phyloP scores from a whole-genome alignment of 2,797 vertebrate species.

The Rhyacichthys aspro region DNA sequence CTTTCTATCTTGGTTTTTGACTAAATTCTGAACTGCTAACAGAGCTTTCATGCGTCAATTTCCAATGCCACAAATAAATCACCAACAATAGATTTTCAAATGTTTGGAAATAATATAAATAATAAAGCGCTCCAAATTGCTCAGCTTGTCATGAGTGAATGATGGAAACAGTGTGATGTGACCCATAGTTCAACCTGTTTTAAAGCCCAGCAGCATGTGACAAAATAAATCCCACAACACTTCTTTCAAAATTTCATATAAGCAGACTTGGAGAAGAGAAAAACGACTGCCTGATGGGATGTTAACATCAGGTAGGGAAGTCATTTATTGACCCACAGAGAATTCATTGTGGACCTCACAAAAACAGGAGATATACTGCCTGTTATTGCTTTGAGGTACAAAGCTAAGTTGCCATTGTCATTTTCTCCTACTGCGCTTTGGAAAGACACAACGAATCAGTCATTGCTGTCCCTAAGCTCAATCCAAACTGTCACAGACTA shows the following conservation, averaged over 20 bases:
- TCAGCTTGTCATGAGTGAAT: slow-evolving; percentile 42
- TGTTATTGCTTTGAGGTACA: slow-evolving; percentile 61
- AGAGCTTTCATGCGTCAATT: background rate
- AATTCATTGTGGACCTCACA: slow-evolving; percentile 56
- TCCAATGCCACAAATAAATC: background rate
- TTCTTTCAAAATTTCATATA: slow-evolving; percentile 50
- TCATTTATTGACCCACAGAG: slow-evolving; percentile 57
- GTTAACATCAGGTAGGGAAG: slow-evolving; percentile 66
- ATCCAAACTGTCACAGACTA: slow-evolving; percentile 57
- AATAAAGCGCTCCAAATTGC: slow-evolving; percentile 30
- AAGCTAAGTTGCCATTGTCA: slow-evolving; percentile 56
- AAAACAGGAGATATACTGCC: slow-evolving; percentile 40
- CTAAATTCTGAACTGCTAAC: background rate
- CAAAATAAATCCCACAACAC: slow-evolving; percentile 53
- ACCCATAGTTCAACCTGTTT: slow-evolving; percentile 41
- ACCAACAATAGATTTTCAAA: slow-evolving; percentile 17
- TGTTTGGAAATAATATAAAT: slow-evolving; percentile 21
- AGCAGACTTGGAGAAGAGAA: slow-evolving; percentile 58
- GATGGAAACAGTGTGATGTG: slow-evolving; percentile 38
- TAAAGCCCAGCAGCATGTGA: slow-evolving; percentile 41
- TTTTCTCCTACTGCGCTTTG: slow-evolving; percentile 61
- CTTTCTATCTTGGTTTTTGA: slow-evolving; percentile 12
- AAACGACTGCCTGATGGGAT: slow-evolving; percentile 65
- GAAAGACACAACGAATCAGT: slow-evolving; percentile 63
- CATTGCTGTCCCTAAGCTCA: slow-evolving; percentile 62